Percentiles rank a stretch among this genome's conserved stretches.
Conservation (phyloP, 30 jellyfish, hydroid and myxozoan species). For the Aurelia sp. region DNA sequence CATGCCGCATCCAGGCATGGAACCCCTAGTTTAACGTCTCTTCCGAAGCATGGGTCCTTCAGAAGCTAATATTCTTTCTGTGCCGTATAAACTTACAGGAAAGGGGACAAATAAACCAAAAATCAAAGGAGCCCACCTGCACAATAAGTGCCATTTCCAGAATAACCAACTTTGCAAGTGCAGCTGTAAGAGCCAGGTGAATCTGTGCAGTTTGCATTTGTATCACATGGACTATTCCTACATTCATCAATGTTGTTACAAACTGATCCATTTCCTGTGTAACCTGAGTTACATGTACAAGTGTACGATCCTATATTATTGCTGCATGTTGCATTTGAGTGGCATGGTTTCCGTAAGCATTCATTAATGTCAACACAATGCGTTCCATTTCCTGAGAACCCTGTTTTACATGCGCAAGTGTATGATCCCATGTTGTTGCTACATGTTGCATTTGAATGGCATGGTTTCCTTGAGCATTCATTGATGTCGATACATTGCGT, state of each 20-base stretch:
- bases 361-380: slow-evolving; percentile 37
- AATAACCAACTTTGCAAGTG: background rate
- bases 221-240: background rate
- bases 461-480: background rate
- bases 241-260: slow-evolving; percentile 6
- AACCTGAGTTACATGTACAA: slow-evolving; percentile 31
- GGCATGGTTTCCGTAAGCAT: slow-evolving; percentile 43
- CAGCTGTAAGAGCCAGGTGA: background rate
- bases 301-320: slow-evolving; percentile 23
- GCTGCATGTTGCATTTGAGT: slow-evolving; percentile 53
- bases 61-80: too few species aligned
- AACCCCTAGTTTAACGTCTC: too few species aligned
- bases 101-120: too few species aligned
- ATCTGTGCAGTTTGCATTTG: background rate
- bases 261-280: slow-evolving; percentile 34
- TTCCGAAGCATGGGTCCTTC: too few species aligned
- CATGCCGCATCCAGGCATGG: too few species aligned
- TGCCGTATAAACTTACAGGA: too few species aligned
- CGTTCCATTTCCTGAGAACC: slow-evolving; percentile 54
- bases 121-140: background rate
- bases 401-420: slow-evolving; percentile 19
- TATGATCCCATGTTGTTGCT: background rate
- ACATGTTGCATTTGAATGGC: slow-evolving; percentile 13
- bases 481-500: background rate
- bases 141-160: background rate